Evolutionary conservation across 1,140 invertebrate genomes (phyloP), one percentile per base, ranked within the genome.

Genomic region (Temnothorax longispinosus): DNA sequence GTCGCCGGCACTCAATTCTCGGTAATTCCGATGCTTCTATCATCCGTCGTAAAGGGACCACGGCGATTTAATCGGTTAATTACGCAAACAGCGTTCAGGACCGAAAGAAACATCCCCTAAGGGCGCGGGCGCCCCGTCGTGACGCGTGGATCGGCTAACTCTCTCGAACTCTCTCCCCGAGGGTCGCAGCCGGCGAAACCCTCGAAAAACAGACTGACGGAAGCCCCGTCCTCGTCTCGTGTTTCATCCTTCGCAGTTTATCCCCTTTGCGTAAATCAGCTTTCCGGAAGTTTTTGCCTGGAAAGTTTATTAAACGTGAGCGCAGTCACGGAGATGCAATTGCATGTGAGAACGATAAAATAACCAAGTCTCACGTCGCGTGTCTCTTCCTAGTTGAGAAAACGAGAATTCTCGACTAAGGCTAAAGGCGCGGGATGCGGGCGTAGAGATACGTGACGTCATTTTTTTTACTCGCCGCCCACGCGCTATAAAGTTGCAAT

Each of bases 51-150:
- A 56, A 50, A 85, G 52, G 44, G 21, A 62, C 87, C 18, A 18
- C 5, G 52, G 41, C 75, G 64, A 90, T 90, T 90, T 90, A 77
- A 90, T 90, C 86, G 75, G 80, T 77, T 69, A 62, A 90, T 90
- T 90, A 85, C 89, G 56, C 67, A 62, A 77, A 60, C 38, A 35
- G 41, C 15, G 47, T 74, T 78, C 52, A 54, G 32, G 56, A 7
- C 35, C 52, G 32, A 47, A 65, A 87, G 74, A 84, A 85, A 85
- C 35, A 69, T 21, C 41, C 58, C 78, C 52, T 13, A 69, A 60
- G 32, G 52, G 10, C 52, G 32, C 27, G 32, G 52, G 10, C 52
- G 32, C 27, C 47, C 74, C 50, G 21, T 21, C 8, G 35, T 27
- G 56, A 71, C 64, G 56, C 32, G n/a, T 44, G 47, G 41, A 58